Evolutionary conservation across 2,113 vertebrate species (phyloP), one percentile per base, ranked within the genome.

Genomic region (Seriola quinqueradiata): DNA sequence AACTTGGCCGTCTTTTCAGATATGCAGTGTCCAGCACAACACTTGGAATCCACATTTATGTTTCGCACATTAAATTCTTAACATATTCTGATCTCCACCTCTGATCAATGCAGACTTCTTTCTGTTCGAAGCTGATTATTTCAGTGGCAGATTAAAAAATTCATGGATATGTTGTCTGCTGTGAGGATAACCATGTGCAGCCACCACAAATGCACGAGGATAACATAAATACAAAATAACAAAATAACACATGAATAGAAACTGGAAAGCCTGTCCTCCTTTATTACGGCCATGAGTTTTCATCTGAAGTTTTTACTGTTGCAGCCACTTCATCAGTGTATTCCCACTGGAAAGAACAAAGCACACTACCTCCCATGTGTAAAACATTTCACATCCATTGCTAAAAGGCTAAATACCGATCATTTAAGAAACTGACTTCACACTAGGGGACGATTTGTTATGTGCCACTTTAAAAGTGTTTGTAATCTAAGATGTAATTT

Each of bases 341-440:
- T 65, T 78, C 87, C 76, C 59, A 12, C 59, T 71, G 70, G 57
- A 58, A 25, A 63, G 85, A 89, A 63, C 40, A 81, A 77, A 82
- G n/a, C 42, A 50, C 58, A 60, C 17, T 70, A 13, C 8, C 36
- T 76, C 70, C 79, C 65, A 16, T 72, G 50, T 69, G 63, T 61
- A 50, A 80, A 79, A 64, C 8, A 73, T 70, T 75, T 77, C 19
- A 54, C 36, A 77, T 77, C 66, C 63, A 78, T 38, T 69, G 81
- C 87, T 83, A 69, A 28, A 79, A 88, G 70, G 78, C 69, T 87
- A 79, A 90, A 80, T 77, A 83, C 72, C 72, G 69, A 86, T 67
- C 61, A 89, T 84, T 89, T 86, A 81, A 70, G 72, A 69, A 84
- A 78, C 44, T 77, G 63, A 86, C 77, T 80, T 46, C 17, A 32